phyloP scores from a whole-genome alignment of 2,797 vertebrate genomes.

The Amphiprion clarkii region DNA sequence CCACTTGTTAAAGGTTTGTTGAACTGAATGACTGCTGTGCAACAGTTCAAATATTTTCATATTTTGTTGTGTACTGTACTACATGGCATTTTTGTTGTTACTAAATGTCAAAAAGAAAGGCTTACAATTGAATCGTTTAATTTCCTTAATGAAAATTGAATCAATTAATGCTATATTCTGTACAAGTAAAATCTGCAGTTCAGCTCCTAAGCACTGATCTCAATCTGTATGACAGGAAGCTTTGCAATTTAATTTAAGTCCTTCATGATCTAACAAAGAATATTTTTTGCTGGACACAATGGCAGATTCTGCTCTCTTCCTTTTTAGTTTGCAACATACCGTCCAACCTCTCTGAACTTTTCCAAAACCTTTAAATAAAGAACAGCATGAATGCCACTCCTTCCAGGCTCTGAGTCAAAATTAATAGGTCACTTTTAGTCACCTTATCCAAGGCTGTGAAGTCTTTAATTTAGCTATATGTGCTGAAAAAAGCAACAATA shows the following conservation, averaged over 20 bases:
- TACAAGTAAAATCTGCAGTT: neutral
- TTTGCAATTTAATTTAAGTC: neutral
- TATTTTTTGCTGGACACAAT: slow-evolving; percentile 32
- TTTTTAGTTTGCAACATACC: slow-evolving; percentile 20
- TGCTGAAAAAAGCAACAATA: neutral
- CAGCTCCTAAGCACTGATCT: neutral
- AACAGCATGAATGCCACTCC: slow-evolving; percentile 32
- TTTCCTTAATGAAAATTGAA: neutral
- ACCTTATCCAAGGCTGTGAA: neutral
- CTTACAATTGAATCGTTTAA: neutral
- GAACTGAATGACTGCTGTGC: neutral
- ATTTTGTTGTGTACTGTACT: neutral
- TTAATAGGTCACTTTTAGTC: neutral
- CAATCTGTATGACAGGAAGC: neutral
- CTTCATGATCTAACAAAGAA: neutral
- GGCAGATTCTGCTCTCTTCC: slow-evolving; percentile 30
- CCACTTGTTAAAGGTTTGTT: too few species aligned
- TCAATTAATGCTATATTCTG: neutral
- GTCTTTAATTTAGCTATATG: neutral
- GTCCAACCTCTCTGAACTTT: slow-evolving; percentile 45
- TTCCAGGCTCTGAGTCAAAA: slow-evolving; percentile 25
- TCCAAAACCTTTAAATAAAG: slow-evolving; percentile 20
- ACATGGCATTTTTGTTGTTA: neutral
- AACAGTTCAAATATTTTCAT: neutral
- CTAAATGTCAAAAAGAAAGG: too few species aligned